Evolutionary conservation across 2,797 vertebrate species (phyloP), one percentile per base, ranked within the genome.

Genomic region (Dicrostonyx torquatus): DNA sequence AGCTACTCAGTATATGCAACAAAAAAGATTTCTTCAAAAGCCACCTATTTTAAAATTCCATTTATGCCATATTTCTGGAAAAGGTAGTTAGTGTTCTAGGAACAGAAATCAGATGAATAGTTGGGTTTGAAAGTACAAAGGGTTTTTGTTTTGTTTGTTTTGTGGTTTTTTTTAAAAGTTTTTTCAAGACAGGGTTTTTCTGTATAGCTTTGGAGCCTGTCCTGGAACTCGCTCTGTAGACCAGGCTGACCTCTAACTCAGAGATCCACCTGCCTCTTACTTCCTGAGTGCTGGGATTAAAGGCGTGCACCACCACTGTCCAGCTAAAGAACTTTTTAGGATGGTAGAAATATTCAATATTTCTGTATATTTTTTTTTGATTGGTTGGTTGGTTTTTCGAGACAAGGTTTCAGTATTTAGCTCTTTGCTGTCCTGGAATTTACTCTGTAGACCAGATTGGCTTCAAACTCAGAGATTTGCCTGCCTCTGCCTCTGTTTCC

Each of bases 321-420:
- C 55, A 58, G 55, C 55, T 87, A 77, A 87, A 91, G 78, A 43
- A 95, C 87, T 58, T 93, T 95, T 85, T 66, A 8, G 29, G n/a
- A 15, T 85, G 72, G 85, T 85, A 9, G 37, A 95, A 94, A 58
- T 93, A 73, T 26, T 43, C 37, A 73, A 1, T 43, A 43, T 73
- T 73, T 26, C 70, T 72, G 2, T 40, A 72, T 72, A 18, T 72
- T 72, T 72, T 62, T 4, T 10, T 62, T 62, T 72, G n/a, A n/a
- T 72, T 40, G 68, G 20, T 72, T 64, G 62, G 62, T 31, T 62
- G 60, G 60, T 26, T 66, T 68, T 68, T 68, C 14, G 34, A 68
- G 66, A 68, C n/a, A 40, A 20, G 66, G 34, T 72, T 72, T 40
- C 18, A 40, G 34, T 72, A 37, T 40, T n/a, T 72, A 72, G 10